These are phyloP conservation scores for Popillia japonica DNA, from an alignment of 1,140 invertebrate genomes.

Conservation along the genomic window DNA sequence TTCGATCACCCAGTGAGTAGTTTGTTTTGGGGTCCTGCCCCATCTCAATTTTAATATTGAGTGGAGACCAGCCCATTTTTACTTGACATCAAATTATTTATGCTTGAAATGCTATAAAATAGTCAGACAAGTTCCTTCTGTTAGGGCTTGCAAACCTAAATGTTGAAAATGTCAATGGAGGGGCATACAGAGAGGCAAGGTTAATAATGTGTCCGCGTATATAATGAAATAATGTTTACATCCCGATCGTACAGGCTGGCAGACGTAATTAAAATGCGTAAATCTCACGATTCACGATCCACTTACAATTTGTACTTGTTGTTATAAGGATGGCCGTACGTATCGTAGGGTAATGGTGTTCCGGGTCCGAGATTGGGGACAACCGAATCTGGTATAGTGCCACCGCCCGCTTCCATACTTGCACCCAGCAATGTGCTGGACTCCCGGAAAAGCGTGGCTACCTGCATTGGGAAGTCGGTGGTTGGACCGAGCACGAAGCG, in stretches of 20 bases:
- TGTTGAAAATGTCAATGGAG: too few relatives aligned
- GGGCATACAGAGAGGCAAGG: too few relatives aligned
- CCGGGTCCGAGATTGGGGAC: constrained; percentile 50
- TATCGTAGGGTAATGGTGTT: constrained; percentile 57
- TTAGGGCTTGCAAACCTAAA: too few relatives aligned
- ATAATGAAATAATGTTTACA: constrained; percentile 50
- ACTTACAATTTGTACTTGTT: constrained; percentile 62
- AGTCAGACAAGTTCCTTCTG: too few relatives aligned
- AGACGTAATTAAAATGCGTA: constrained; percentile 36
- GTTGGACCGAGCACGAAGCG: constrained; percentile 53
- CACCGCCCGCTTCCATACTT: constrained; percentile 64
- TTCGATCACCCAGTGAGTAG: too few relatives aligned
- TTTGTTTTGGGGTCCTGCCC: too few relatives aligned
- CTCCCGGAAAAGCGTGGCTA: constrained; percentile 74
- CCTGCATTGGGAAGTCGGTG: constrained; percentile 66
- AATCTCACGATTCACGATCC: constrained; percentile 41
- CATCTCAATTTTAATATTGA: too few relatives aligned
- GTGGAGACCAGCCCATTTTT: too few relatives aligned
- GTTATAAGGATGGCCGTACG: constrained; percentile 56
- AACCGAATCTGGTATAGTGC: constrained; percentile 52
- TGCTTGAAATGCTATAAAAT: too few relatives aligned
- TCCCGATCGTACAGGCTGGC: constrained; percentile 44
- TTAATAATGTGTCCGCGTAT: constrained; percentile 27
- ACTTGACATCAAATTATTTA: too few relatives aligned
- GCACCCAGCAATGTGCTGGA: constrained; percentile 73